phyloP scores from a whole-genome alignment of 1,140 invertebrate genomes.

The Medauroidea extradentata region DNA sequence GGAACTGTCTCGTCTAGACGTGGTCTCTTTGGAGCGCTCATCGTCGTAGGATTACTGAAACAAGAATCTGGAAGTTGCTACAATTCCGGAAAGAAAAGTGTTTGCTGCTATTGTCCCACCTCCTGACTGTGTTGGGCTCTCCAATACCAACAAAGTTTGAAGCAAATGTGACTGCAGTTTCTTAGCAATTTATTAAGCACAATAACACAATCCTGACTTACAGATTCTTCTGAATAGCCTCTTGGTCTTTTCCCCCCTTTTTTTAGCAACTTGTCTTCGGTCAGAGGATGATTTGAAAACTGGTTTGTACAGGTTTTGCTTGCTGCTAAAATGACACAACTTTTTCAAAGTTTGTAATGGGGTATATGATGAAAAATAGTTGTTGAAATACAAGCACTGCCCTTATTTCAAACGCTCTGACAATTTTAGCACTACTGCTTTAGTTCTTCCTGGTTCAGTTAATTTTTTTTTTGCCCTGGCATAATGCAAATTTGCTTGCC shows the following conservation, averaged over 20 bases:
- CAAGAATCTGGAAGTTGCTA: no score
- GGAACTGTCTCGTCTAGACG: no score
- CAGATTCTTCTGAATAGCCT: slow-evolving; percentile 9
- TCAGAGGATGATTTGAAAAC: slow-evolving; percentile 23
- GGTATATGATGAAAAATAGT: slow-evolving; percentile 36
- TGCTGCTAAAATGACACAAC: slow-evolving; percentile 37
- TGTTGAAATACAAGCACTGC: slow-evolving; percentile 25
- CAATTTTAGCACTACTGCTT: slow-evolving; percentile 13
- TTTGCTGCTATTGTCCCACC: slow-evolving; percentile 32
- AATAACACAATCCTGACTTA: slow-evolving; percentile 20
- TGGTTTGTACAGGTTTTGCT: slow-evolving; percentile 35
- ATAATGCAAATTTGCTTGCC: slow-evolving; percentile 1
- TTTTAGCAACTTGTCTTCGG: slow-evolving; percentile 36
- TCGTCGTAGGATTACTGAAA: no score
- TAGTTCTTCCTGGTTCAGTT: neutral
- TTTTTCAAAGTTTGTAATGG: slow-evolving; percentile 36
- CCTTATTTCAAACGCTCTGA: slow-evolving; percentile 8
- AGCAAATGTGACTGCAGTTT: slow-evolving; percentile 38
- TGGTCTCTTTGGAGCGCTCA: no score
- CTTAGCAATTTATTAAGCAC: slow-evolving; percentile 41
- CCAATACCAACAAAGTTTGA: slow-evolving; percentile 43
- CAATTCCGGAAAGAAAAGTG: no score
- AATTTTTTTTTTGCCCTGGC: neutral
- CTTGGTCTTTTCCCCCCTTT: slow-evolving; percentile 25
- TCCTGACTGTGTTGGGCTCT: slow-evolving; percentile 34